Evolutionary conservation across 2,113 vertebrate genomes (phyloP).

Genomic region (Esox niger): DNA sequence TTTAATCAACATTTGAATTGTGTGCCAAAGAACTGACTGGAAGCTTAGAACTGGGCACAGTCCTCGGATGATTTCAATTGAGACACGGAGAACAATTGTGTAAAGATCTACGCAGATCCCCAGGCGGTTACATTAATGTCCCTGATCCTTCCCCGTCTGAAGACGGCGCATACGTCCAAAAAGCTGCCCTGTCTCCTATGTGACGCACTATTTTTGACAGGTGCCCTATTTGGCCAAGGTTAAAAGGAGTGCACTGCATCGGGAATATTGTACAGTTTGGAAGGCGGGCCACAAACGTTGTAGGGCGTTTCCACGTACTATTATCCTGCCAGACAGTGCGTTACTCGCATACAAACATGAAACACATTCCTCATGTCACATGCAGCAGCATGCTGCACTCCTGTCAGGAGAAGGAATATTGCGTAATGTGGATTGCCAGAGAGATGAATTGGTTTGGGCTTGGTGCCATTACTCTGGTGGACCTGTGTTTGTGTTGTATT

Average conservation of each 20-base stretch:
- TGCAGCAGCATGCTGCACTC: neutral
- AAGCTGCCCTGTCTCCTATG: no score
- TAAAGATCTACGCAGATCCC: constrained; percentile 47
- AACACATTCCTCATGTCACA: constrained; percentile 3
- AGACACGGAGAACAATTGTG: constrained; percentile 57
- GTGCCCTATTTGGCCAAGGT: no score
- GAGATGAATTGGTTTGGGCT: neutral
- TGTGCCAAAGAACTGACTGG: constrained; percentile 38
- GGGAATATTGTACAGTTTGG: no score
- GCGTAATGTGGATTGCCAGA: neutral
- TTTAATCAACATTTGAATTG: constrained; percentile 40
- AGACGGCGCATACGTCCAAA: constrained; percentile 23
- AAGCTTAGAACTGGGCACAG: constrained; percentile 44
- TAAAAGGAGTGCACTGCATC: no score
- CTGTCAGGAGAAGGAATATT: neutral
- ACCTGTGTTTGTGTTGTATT: neutral
- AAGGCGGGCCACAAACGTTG: constrained; percentile 1
- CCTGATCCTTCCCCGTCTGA: constrained; percentile 51
- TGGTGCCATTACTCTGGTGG: neutral
- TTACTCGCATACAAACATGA: neutral
- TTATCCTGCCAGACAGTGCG: constrained; percentile 20
- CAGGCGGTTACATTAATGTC: constrained; percentile 55
- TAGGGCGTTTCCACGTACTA: constrained; percentile 4
- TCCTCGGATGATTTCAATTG: constrained; percentile 61
- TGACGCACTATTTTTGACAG: no score